Base-by-base conservation (phyloP, 2,797 vertebrate genomes). In the Apogon talboti region DNA sequence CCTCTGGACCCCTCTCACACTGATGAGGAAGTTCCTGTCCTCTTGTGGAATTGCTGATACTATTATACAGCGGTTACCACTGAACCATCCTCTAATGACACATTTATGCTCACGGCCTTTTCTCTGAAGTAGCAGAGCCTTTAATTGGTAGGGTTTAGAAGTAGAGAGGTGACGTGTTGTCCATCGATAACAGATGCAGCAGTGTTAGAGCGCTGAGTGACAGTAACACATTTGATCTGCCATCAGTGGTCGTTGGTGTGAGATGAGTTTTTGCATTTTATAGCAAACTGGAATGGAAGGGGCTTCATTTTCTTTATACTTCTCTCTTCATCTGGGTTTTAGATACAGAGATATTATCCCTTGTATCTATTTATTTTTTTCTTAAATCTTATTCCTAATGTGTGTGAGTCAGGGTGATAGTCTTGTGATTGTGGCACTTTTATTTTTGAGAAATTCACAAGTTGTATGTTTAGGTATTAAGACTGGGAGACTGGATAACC, bases 1-100 rank as follows among this genome's bases (percentile, higher is more conserved):
- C 21, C 59, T 40, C 21, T 59, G 44, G 45, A 71, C 52, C 33
- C 53, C 41, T 71, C 42, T 56, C 62, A 71, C 55, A 46, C 19
- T 44, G 51, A 54, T 70, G 78, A 58, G 52, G 60, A 86, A 76
- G 66, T 78, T 56, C 16, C 65, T 75, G 55, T 71, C 48, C 38
- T 48, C 45, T 28, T 65, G 60, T 43, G 37, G 41, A 71, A 55
- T 58, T 38, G 50, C 55, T 66, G 44, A 67, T 57, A 3, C 13
- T 33, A 43, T 40, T 44, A 16, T 41, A 30, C 5, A 15, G 13
- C 37, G 53, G 10, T 19, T 21, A 16, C 24, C 4, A 6, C 6
- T 51, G 16, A 43, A 53, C 8, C 14, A 3, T 15, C 13, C 10
- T 14, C 8, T 8, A 35, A 35, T 35, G 33, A 35, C 33, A 42